phyloP scores from a whole-genome alignment of 2,888 invertebrate genomes.

The Caradrina clavipalpis region DNA sequence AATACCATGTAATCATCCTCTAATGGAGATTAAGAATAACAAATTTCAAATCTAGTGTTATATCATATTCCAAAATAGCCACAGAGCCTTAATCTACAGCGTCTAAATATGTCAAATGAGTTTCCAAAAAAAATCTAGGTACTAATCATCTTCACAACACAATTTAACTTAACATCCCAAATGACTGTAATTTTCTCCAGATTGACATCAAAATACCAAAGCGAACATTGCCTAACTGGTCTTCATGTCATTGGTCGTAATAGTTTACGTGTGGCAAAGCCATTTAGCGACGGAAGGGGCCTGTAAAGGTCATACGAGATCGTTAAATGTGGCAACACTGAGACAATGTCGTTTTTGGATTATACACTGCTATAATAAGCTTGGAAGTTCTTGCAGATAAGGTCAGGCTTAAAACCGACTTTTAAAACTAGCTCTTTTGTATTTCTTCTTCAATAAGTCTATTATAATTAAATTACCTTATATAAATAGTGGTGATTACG shows the following conservation, averaged over 20 bases:
- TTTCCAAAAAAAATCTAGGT: neutral
- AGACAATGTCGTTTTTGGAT: neutral
- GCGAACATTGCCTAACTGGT: conserved; percentile 27
- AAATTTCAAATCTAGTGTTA: conserved; percentile 8
- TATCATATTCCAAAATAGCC: conserved; percentile 11
- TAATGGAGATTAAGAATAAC: neutral
- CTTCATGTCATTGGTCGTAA: conserved; percentile 54
- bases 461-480: too few species aligned
- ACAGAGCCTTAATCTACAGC: neutral
- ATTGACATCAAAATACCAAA: conserved; percentile 26
- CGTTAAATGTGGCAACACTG: conserved; percentile 17
- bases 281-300: conserved; percentile 13
- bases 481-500: too few species aligned
- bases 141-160: neutral
- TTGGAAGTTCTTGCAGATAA: neutral
- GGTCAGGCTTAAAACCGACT: neutral
- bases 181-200: conserved; percentile 13
- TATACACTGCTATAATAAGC: neutral
- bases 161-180: neutral
- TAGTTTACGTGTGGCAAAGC: conserved; percentile 25
- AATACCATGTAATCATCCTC: neutral
- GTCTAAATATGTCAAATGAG: neutral
- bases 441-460: too few species aligned
- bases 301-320: conserved; percentile 32
- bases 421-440: neutral